These are phyloP conservation scores for Cerastis leucographa DNA, from an alignment of 2,888 invertebrate species.

Conservation along the genomic window DNA sequence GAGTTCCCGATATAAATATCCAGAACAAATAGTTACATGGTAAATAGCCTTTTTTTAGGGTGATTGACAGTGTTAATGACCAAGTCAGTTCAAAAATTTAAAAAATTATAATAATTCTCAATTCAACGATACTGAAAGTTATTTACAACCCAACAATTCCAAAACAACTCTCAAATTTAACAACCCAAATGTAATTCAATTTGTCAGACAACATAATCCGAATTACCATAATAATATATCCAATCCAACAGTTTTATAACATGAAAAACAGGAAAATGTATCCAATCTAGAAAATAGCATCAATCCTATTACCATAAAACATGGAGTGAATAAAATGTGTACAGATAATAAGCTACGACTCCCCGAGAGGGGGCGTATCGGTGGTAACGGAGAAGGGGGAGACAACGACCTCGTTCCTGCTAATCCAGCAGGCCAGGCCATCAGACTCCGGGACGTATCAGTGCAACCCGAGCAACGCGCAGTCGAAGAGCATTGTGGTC, in stretches of 20 bases:
- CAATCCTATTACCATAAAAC: constrained; percentile 70
- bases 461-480: constrained; percentile 98
- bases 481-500: constrained; percentile 97
- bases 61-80: no score
- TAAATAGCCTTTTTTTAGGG: no score
- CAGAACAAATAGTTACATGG: no score
- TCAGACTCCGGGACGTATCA: constrained; percentile 97
- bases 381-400: constrained; percentile 97
- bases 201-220: constrained; percentile 59
- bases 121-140: neutral
- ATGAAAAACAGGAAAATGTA: constrained; percentile 70
- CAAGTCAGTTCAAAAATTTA: no score
- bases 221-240: constrained; percentile 64
- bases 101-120: neutral
- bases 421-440: constrained; percentile 96
- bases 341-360: constrained; percentile 98
- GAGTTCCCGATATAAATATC: no score
- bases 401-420: constrained; percentile 96
- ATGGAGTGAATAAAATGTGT: constrained; percentile 64
- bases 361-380: constrained; percentile 96
- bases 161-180: constrained; percentile 29
- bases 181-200: constrained; percentile 66
- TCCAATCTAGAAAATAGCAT: constrained; percentile 70
- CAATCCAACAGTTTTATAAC: constrained; percentile 64
- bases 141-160: constrained; percentile 28